phyloP scores from a whole-genome alignment of 1,140 invertebrate genomes.

The Zaprionus davidi region DNA sequence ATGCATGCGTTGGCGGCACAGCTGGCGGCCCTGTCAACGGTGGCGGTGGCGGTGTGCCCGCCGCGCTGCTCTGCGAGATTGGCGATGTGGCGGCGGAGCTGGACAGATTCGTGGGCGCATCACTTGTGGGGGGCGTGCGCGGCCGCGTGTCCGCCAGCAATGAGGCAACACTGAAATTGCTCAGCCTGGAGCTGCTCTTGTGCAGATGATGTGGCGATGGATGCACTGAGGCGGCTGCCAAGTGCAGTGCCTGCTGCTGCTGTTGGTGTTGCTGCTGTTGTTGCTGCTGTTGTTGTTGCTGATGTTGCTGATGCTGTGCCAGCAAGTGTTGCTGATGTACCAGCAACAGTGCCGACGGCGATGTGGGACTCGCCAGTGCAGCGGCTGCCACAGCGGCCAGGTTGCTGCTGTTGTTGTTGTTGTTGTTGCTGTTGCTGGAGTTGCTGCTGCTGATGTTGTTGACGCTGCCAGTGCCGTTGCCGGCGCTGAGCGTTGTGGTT shows the following conservation, averaged over 20 bases:
- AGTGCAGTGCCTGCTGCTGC: slow-evolving; percentile 64
- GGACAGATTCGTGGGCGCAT: slow-evolving; percentile 83
- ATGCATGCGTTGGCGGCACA: slow-evolving; percentile 57
- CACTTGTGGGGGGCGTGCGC: slow-evolving; percentile 67
- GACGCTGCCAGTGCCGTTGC: background rate
- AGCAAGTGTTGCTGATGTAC: slow-evolving; percentile 85
- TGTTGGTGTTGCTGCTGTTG: slow-evolving; percentile 64
- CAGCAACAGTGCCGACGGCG: slow-evolving; percentile 85
- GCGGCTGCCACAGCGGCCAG: slow-evolving; percentile 31
- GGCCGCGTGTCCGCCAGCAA: slow-evolving; percentile 88
- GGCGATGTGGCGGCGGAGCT: slow-evolving; percentile 72
- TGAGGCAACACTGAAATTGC: slow-evolving; percentile 88
- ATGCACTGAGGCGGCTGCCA: slow-evolving; percentile 60
- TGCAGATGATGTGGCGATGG: slow-evolving; percentile 80
- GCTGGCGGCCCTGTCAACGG: slow-evolving; percentile 28
- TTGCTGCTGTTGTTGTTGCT: slow-evolving; percentile 79
- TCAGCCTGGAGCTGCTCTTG: slow-evolving; percentile 86
- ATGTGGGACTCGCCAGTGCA: slow-evolving; percentile 69
- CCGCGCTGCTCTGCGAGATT: slow-evolving; percentile 68
- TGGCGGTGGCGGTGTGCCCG: slow-evolving; percentile 56
- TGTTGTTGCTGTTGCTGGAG: slow-evolving; percentile 48
- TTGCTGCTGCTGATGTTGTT: slow-evolving; percentile 55
- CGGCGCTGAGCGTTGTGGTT: slow-evolving; percentile 53
- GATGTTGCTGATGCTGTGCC: slow-evolving; percentile 69
- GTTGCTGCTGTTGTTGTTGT: slow-evolving; percentile 42